Conservation (phyloP, 2,113 vertebrate species). For the Morone saxatilis region DNA sequence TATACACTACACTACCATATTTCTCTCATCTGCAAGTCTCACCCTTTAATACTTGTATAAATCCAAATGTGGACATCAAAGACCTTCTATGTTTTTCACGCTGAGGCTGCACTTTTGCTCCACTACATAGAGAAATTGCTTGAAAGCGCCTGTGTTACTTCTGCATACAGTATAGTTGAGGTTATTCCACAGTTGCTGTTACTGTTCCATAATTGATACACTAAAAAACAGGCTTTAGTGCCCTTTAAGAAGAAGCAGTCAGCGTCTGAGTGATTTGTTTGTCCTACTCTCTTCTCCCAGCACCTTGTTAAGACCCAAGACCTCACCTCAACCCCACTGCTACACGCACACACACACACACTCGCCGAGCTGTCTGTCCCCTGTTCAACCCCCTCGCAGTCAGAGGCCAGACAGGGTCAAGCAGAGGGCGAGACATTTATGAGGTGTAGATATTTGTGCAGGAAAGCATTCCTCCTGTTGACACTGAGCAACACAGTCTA, state of each 20-base stretch:
- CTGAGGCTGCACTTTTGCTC: constrained; percentile 5
- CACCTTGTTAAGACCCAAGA: constrained; percentile 74
- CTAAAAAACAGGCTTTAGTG: constrained; percentile 22
- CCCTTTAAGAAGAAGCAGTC: constrained; percentile 52
- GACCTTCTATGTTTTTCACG: background rate
- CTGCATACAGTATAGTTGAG: background rate
- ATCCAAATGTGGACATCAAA: constrained; percentile 26
- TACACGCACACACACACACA: constrained; percentile 27
- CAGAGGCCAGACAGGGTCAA: constrained; percentile 80
- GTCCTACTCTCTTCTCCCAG: constrained; percentile 65
- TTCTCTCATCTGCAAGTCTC: background rate
- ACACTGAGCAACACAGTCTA: constrained; percentile 73
- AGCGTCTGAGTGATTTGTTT: constrained; percentile 64
- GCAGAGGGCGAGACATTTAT: constrained; percentile 82
- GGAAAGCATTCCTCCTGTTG: constrained; percentile 78
- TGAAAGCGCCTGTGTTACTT: constrained; percentile 1
- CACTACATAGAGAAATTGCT: constrained; percentile 1
- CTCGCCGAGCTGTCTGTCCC: constrained; percentile 61
- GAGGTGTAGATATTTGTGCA: constrained; percentile 83
- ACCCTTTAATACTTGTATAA: background rate
- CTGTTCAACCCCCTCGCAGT: constrained; percentile 67
- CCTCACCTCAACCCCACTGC: constrained; percentile 56
- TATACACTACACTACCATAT: background rate
- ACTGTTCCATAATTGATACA: constrained; percentile 22
- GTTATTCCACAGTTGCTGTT: constrained; percentile 8